Base-by-base conservation (phyloP, 2,888 invertebrate genomes). In the Ditylenchus weischeri region DNA sequence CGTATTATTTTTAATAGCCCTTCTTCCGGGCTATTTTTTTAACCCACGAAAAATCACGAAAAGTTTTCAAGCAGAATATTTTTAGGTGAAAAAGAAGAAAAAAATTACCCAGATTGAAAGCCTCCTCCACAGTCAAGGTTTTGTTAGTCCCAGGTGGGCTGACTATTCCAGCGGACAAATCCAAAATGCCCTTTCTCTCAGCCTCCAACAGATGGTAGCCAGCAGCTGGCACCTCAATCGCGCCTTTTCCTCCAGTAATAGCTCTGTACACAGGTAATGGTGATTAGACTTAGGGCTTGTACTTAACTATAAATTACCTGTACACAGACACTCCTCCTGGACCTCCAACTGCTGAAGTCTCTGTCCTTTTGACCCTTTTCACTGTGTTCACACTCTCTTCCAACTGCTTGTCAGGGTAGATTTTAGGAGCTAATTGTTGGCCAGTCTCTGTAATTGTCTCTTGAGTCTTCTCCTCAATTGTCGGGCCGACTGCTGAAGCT, bases 161-260 rank as follows among this genome's bases (percentile, higher is more conserved):
- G 78, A 94, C 91, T 48, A 90, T 85, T 3, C 95, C 94, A 0
- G 88, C 89, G 0, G 88, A 86, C 0, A 93, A 90, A 84, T 94
- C 90, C 77, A 93, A 90, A 4, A 91, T 84, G 65, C 89, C 89
- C 81, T 89, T 89, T 51, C 89, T 87, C 72, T 94, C 91, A 3
- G 93, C 92, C 78, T 92, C 90, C 64, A 88, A 87, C 2, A 94
- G 86, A 66, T 88, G 87, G 90, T 91, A 92, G 5, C 93, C 92
- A 68, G 90, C 90, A 18, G 88, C 87, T 0, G 93, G 93, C 43
- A 93, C 84, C 79, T 92, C 91, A 76, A 90, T 72, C 21, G 83
- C 74, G 66, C 80, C 82, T 62, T 79, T 80, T 62, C 79, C 80
- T 47, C 83, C 83, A 43, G 82, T 80, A 62, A 83, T 79, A n/a